Evolutionary conservation across 2,113 vertebrate genomes (phyloP), one percentile per base, ranked within the genome.

Genomic region (Agapornis roseicollis): DNA sequence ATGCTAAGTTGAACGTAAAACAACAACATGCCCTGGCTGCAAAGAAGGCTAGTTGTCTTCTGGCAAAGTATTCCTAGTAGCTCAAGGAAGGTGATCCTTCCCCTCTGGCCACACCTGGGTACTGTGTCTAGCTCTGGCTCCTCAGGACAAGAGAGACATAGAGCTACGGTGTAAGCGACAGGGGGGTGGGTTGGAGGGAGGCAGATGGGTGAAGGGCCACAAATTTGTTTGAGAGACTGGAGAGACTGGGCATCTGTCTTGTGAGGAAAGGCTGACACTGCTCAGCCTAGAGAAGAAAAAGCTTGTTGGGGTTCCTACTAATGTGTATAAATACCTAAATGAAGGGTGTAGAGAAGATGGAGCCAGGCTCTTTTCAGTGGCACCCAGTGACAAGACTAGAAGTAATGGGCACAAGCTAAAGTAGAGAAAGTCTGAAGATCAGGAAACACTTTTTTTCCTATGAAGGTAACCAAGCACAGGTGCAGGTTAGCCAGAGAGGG

Each of bases 1-100:
- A 52, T 33, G 13, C 31, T 39, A 81, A 22, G 19, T 17, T 61
- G 41, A 70, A 50, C 10, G 5, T 29, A 56, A 68, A 4, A 8
- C 35, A 83, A 33, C 6, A 46, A 3, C 0, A 0, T 80, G 18
- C 8, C n/a, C 16, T 56, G 63, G 35, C 19, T 33, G 6, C 1
- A 1, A 64, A 68, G 39, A 29, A 8, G 8, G 18, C 46, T 47
- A 47, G 46, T 47, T 47, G 46, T 47, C 46, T 47, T 41, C 61
- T 49, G 69, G 46, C 20, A 4, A 70, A 52, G 9, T 53, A 29
- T 28, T 69, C 28, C 72, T 77, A 10, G 25, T 29, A 81, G 13
- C 8, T 56, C 41, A 53, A 39, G 39, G 11, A 11, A 65, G 13
- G 10, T n/a, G 10, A 61, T 77, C 25, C 18, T 69, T 85, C 7